Evolutionary conservation across 2,888 invertebrate genomes (phyloP), one percentile per base, ranked within the genome.

Genomic region (Tipula confusa): DNA sequence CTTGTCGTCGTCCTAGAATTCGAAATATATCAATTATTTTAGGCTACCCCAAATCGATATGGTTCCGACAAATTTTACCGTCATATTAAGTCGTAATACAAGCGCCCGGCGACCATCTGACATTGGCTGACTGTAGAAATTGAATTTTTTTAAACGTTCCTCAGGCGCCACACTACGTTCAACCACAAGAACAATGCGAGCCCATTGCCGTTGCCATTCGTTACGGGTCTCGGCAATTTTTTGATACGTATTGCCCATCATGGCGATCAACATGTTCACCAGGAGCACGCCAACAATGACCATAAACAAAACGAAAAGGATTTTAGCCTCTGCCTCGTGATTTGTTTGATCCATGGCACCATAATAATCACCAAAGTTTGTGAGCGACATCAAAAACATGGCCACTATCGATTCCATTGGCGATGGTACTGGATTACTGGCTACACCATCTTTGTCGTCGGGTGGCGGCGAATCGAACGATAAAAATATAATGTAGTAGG

Each of bases 241-340:
- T 89, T 98, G 97, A 88, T 99, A 99, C 2, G 99, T 99, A 89
- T 98, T 98, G 0, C 98, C 99, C 99, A 99, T 99, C 98, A 99
- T 99, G 85, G 98, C 98, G 87, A 99, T 99, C 89, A 99, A 91
- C 97, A 99, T 97, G 92, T 99, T 99, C 83, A 99, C 97, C 84
- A 99, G 91, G 36, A 99, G 91, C 84, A 99, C 95, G 0, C 97
- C 97, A 24, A 98, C 99, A 88, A 98, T 95, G 84, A 95, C 96
- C 97, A 99, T 99, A 90, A 97, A 99, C 38, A 98, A 91, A n/a
- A 98, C 95, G 90, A 99, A 99, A 13, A 98, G 91, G 15, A 95
- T 91, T 95, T 98, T 98, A 13, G 96, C 97, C 87, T 96, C 95
- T 85, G 93, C 93, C 88, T 96, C 96, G 88, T 98, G 96, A 86